Conservation (phyloP, 2,113 vertebrate genomes). For the Dendrocopos noguchii region DNA sequence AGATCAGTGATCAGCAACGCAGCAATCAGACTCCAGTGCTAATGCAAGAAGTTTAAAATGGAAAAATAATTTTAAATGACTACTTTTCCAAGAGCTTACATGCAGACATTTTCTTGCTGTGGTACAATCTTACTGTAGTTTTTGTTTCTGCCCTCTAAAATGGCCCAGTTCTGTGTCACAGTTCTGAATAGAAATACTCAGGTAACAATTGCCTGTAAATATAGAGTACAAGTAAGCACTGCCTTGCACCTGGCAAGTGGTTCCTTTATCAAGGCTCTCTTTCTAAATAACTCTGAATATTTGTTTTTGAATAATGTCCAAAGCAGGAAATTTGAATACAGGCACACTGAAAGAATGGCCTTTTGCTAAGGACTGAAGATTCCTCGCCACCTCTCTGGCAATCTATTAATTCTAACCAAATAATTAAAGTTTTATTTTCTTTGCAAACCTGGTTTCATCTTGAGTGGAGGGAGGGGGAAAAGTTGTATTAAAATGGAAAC, state of each 20-base stretch:
- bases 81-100: background rate
- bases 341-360: background rate
- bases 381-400: background rate
- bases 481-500: background rate
- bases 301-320: background rate
- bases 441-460: background rate
- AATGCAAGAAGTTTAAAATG: background rate
- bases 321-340: background rate
- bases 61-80: background rate
- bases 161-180: rapidly evolving
- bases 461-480: background rate
- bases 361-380: background rate
- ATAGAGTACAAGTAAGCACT: background rate
- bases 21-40: background rate
- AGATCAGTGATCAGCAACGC: background rate
- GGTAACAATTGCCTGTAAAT: background rate
- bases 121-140: background rate
- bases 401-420: background rate
- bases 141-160: background rate
- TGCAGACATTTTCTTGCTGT: background rate
- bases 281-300: background rate
- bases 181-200: background rate
- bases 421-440: background rate
- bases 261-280: background rate
- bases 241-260: background rate